Percentiles rank a stretch among this genome's conserved stretches.
Evolutionary conservation across 2,797 vertebrate genomes (phyloP).

Genomic region (Thamnophis elegans): DNA sequence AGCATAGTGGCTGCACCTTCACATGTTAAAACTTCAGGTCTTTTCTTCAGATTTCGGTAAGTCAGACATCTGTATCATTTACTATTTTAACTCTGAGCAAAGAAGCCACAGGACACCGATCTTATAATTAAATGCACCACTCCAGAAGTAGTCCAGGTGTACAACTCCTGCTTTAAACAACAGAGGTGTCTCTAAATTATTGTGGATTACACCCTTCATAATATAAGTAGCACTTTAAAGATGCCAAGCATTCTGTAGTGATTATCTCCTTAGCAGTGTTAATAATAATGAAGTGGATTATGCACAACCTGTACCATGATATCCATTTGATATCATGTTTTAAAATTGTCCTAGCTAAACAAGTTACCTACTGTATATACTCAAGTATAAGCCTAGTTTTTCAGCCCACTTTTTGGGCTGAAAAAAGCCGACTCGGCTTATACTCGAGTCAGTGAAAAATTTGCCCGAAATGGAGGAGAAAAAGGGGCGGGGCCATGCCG

Average conservation of each 20-base stretch:
- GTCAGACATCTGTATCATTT: neutral
- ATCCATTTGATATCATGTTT: neutral
- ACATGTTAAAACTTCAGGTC: neutral
- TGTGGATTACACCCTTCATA: neutral
- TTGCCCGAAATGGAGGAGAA: too few relatives aligned
- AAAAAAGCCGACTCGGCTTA: too few relatives aligned
- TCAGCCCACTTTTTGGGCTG: too few relatives aligned
- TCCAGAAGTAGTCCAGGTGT: neutral
- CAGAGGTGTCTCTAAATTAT: neutral
- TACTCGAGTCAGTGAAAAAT: too few relatives aligned
- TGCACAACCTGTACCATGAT: neutral
- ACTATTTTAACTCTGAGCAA: neutral
- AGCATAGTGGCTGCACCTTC: neutral
- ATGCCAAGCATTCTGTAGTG: neutral
- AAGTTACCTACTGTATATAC: conserved; percentile 35
- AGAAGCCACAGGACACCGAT: neutral
- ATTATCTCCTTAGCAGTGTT: neutral
- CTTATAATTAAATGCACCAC: neutral
- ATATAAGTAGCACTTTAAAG: neutral
- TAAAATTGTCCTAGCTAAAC: conserved; percentile 37
- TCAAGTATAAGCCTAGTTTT: too few relatives aligned
- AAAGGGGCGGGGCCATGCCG: too few relatives aligned
- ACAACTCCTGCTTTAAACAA: neutral
- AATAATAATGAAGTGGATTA: neutral
- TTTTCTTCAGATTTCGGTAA: neutral